A percentile compares a stretch with the other conserved stretches of the same genome.
Evolutionary conservation across 2,797 vertebrate species (phyloP).

Genomic region (Apodemus agrarius): DNA sequence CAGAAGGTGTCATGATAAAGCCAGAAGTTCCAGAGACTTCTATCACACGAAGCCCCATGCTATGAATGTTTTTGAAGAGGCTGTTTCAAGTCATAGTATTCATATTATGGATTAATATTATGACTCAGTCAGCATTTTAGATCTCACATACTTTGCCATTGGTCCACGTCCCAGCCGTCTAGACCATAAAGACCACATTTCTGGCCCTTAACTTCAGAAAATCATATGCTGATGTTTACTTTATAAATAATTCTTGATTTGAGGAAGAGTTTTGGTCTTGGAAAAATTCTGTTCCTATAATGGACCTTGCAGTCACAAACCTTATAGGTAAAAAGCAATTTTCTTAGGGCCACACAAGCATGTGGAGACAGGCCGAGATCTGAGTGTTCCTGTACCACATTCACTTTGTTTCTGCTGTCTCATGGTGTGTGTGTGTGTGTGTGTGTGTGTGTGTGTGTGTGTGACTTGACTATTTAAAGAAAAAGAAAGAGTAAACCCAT

Average conservation of each 20-base stretch:
- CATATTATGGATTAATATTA: background rate
- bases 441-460: too few relatives aligned
- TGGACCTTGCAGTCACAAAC: background rate
- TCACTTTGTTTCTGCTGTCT: background rate
- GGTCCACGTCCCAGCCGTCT: background rate
- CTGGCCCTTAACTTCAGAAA: conserved; percentile 55
- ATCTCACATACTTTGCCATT: background rate
- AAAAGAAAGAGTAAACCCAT: background rate
- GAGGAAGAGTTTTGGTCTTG: background rate
- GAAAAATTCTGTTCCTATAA: conserved; percentile 57
- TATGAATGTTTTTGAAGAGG: background rate
- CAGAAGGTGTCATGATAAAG: background rate
- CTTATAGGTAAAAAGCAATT: background rate
- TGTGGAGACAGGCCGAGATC: background rate
- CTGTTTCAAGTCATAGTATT: conserved; percentile 13
- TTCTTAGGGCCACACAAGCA: background rate
- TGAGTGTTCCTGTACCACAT: background rate
- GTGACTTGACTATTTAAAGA: background rate
- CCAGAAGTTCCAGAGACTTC: background rate
- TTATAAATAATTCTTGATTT: conserved; percentile 58
- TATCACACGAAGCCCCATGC: background rate
- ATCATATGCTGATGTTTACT: background rate
- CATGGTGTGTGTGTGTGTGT: background rate
- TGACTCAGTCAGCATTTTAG: background rate
- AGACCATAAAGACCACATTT: background rate